Conservation (phyloP, 2,797 vertebrate species). For the Mormyrops attenuatus region DNA sequence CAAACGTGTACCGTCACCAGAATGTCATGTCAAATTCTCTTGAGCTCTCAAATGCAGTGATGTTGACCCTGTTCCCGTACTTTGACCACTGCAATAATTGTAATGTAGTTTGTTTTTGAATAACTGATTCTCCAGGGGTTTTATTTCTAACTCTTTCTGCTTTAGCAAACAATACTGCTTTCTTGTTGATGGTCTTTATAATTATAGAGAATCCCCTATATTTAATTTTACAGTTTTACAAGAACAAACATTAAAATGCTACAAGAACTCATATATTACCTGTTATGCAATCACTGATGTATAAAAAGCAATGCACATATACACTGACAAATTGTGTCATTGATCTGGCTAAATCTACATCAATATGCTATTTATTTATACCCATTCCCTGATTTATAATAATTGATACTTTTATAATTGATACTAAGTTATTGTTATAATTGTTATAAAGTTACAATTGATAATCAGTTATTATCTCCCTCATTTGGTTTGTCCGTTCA, state of each 20-base stretch:
- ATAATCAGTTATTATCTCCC: no score
- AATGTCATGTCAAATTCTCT: not conserved
- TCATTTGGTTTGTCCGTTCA: no score
- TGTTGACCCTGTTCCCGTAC: not conserved
- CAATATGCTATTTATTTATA: no score
- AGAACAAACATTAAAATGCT: not conserved
- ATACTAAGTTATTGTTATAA: no score
- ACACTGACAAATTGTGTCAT: not conserved
- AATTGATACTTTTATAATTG: no score
- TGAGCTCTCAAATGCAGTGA: not conserved
- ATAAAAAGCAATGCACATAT: not conserved
- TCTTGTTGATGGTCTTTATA: not conserved
- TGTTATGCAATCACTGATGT: not conserved
- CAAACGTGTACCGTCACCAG: not conserved
- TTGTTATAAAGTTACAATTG: no score
- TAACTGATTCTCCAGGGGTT: not conserved
- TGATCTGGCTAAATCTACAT: not conserved
- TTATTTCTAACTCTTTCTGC: not conserved
- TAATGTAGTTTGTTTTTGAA: not conserved
- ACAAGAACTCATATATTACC: not conserved
- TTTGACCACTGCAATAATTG: not conserved
- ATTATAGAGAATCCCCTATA: not conserved
- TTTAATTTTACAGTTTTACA: not conserved
- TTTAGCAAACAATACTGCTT: not conserved
- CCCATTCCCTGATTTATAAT: no score